Evolutionary conservation across 2,888 invertebrate genomes (phyloP).

Genomic region (Pyrrhia umbra): DNA sequence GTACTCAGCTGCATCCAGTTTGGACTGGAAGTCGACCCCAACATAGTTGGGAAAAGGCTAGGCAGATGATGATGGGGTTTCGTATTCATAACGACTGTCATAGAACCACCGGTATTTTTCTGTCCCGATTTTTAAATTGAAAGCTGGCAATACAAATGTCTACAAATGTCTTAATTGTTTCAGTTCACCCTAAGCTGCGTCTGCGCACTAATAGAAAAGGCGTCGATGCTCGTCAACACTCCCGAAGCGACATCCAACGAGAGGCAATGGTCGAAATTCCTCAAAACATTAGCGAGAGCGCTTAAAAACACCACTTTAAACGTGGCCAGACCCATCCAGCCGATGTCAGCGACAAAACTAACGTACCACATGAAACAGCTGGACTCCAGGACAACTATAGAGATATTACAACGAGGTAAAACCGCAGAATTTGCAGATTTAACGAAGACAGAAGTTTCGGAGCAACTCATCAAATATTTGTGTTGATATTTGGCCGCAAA

Average conservation of each 20-base stretch:
- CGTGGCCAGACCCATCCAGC: slow-evolving; percentile 76
- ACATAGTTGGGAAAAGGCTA: too few relatives aligned
- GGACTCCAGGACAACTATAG: slow-evolving; percentile 81
- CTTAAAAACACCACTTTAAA: slow-evolving; percentile 77
- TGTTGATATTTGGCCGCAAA: slow-evolving; percentile 73
- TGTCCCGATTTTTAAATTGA: too few relatives aligned
- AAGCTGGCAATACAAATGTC: not conserved
- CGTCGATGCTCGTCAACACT: slow-evolving; percentile 76
- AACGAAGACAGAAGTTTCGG: slow-evolving; percentile 78
- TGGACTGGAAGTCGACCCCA: too few relatives aligned
- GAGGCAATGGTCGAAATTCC: slow-evolving; percentile 89
- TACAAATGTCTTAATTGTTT: slow-evolving; percentile 32
- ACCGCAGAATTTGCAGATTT: slow-evolving; percentile 81
- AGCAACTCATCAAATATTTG: slow-evolving; percentile 79
- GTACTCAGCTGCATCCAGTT: too few relatives aligned
- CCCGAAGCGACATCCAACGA: slow-evolving; percentile 85
- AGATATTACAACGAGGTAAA: slow-evolving; percentile 83
- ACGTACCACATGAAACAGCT: slow-evolving; percentile 78
- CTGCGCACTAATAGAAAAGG: slow-evolving; percentile 80
- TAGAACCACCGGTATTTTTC: too few relatives aligned
- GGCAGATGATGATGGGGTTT: too few relatives aligned
- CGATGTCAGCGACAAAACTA: slow-evolving; percentile 71
- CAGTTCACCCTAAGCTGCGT: slow-evolving; percentile 85
- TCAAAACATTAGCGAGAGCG: slow-evolving; percentile 86
- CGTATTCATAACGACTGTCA: too few relatives aligned